Conservation (phyloP, 2,797 vertebrate species). For the Pelobates cultripes region DNA sequence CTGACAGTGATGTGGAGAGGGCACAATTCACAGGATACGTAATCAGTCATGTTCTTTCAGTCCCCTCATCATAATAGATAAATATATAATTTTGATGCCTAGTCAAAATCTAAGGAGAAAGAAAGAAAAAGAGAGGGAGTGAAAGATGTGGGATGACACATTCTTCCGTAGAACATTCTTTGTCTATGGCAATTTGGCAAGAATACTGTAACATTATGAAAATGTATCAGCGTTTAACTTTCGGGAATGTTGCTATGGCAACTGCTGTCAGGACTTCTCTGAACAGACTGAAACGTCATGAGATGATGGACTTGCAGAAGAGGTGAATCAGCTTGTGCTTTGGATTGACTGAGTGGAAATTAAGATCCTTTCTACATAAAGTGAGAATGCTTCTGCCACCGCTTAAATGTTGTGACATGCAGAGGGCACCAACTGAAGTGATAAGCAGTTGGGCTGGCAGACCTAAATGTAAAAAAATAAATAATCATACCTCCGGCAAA, state of each 20-base stretch:
- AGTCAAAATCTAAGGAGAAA: slow-evolving; percentile 1
- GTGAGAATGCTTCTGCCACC: too few species aligned
- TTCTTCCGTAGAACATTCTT: neutral
- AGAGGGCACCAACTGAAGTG: too few species aligned
- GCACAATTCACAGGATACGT: slow-evolving; percentile 3
- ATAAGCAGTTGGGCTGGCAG: too few species aligned
- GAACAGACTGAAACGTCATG: too few species aligned
- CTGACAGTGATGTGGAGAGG: slow-evolving; percentile 27
- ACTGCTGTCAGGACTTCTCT: too few species aligned
- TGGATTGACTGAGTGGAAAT: too few species aligned
- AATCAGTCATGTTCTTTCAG: slow-evolving; percentile 37
- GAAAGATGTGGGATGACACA: neutral
- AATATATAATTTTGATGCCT: slow-evolving; percentile 25
- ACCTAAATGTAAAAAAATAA: too few species aligned
- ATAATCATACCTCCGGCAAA: too few species aligned
- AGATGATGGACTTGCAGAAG: too few species aligned
- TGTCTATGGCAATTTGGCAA: neutral
- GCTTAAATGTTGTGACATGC: too few species aligned
- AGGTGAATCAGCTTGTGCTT: too few species aligned
- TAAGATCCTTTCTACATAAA: too few species aligned
- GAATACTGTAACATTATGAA: neutral
- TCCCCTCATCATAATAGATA: slow-evolving; percentile 23
- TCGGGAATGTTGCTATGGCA: neutral
- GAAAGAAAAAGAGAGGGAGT: neutral
- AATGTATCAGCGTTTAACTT: neutral